Conservation (phyloP, 2,113 vertebrate genomes). For the Glareola pratincola region DNA sequence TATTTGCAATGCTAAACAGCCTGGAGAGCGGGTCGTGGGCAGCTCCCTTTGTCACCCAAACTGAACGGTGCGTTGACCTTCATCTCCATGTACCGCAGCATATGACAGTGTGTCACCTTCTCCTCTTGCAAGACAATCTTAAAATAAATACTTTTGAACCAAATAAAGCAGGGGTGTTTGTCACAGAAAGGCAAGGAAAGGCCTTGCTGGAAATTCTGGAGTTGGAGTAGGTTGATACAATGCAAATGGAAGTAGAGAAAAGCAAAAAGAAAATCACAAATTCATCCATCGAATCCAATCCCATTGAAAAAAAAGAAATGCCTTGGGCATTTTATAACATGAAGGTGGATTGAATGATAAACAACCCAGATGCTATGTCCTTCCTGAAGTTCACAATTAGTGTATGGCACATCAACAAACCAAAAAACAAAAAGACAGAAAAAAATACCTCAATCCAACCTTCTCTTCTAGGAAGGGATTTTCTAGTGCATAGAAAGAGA, state of each 20-base stretch:
- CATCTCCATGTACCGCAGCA: background rate
- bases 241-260: background rate
- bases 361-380: background rate
- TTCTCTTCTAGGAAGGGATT: background rate
- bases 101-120: background rate
- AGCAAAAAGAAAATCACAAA: background rate
- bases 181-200: background rate
- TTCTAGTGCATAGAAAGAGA: background rate
- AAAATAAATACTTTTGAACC: background rate
- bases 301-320: background rate
- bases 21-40: background rate
- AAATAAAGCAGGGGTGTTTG: background rate
- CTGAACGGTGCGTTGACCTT: background rate
- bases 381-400: background rate
- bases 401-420: background rate
- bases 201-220: background rate
- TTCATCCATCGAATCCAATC: background rate
- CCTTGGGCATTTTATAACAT: background rate
- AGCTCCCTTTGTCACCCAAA: background rate
- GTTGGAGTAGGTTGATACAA: background rate
- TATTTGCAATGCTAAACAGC: background rate
- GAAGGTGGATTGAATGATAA: background rate
- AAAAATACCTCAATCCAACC: background rate
- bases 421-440: background rate
- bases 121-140: background rate